Conservation (phyloP, 1,140 invertebrate species). For the Trichomalopsis sarcophagae region DNA sequence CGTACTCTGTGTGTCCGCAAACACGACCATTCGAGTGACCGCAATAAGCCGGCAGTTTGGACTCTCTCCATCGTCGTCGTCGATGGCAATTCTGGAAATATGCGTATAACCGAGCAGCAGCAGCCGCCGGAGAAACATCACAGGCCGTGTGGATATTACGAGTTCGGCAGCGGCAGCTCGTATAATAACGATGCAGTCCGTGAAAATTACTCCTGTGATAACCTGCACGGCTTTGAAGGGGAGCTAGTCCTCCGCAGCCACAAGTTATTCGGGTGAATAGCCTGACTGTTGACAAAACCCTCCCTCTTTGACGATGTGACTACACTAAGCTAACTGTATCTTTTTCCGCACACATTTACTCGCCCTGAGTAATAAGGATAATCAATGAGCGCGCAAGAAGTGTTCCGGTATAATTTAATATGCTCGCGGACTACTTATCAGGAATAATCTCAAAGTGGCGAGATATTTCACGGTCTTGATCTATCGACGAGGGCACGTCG, state of each 20-base stretch:
- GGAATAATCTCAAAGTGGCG: not conserved
- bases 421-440: not conserved
- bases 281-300: not conserved
- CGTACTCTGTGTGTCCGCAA: not conserved
- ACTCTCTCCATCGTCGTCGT: not conserved
- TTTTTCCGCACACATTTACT: too few species aligned
- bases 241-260: not conserved
- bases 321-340: too few species aligned
- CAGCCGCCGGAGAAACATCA: not conserved
- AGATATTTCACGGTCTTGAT: not conserved
- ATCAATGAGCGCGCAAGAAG: not conserved
- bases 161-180: not conserved
- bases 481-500: not conserved
- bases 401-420: conserved; percentile 19
- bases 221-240: not conserved
- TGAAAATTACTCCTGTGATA: conserved; percentile 8
- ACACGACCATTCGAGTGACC: not conserved
- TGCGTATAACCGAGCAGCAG: not conserved
- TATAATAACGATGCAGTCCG: conserved; percentile 4
- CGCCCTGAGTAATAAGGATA: too few species aligned
- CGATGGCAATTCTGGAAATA: conserved; percentile 9
- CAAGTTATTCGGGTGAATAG: not conserved
- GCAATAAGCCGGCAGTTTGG: conserved; percentile 2
- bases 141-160: not conserved
- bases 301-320: not conserved